phyloP scores from a whole-genome alignment of 2,888 invertebrate species.

The Oxycera nigricornis region DNA sequence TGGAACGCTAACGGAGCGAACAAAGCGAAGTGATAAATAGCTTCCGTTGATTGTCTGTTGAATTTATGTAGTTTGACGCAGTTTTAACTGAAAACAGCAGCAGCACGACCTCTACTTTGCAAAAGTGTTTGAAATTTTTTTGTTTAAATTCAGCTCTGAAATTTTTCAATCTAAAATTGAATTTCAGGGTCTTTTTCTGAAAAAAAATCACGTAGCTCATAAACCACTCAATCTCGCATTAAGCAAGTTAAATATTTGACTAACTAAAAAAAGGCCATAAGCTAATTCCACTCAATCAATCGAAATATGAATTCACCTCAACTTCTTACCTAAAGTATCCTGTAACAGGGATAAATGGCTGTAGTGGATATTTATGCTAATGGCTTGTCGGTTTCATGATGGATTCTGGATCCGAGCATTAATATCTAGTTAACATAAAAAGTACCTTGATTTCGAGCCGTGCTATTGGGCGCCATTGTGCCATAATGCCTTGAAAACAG shows the following conservation, averaged over 20 bases:
- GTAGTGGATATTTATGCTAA: slow-evolving; percentile 34
- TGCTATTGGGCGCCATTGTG: slow-evolving; percentile 36
- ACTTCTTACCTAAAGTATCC: background rate
- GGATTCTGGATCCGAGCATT: slow-evolving; percentile 34
- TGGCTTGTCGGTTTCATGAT: slow-evolving; percentile 29
- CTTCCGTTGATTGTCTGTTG: background rate
- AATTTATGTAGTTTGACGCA: background rate
- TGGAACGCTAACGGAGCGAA: slow-evolving; percentile 32
- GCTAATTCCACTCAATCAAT: too few relatives aligned
- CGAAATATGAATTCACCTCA: slow-evolving; percentile 10
- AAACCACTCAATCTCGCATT: too few relatives aligned
- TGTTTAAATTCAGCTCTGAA: too few relatives aligned
- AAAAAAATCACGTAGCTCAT: too few relatives aligned
- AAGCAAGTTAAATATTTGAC: too few relatives aligned
- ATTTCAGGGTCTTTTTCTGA: too few relatives aligned
- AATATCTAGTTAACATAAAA: slow-evolving; percentile 38
- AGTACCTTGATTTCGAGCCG: slow-evolving; percentile 21
- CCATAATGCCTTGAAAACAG: slow-evolving; percentile 15
- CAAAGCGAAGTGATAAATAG: slow-evolving; percentile 20
- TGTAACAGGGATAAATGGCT: slow-evolving; percentile 20
- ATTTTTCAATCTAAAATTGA: too few relatives aligned
- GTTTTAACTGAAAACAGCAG: too few relatives aligned
- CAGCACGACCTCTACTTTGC: background rate
- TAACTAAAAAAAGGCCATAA: too few relatives aligned
- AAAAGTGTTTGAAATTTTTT: background rate